Evolutionary conservation across 2,797 vertebrate genomes (phyloP), one percentile per base, ranked within the genome.

Genomic region (Coccyzus lansbergi): DNA sequence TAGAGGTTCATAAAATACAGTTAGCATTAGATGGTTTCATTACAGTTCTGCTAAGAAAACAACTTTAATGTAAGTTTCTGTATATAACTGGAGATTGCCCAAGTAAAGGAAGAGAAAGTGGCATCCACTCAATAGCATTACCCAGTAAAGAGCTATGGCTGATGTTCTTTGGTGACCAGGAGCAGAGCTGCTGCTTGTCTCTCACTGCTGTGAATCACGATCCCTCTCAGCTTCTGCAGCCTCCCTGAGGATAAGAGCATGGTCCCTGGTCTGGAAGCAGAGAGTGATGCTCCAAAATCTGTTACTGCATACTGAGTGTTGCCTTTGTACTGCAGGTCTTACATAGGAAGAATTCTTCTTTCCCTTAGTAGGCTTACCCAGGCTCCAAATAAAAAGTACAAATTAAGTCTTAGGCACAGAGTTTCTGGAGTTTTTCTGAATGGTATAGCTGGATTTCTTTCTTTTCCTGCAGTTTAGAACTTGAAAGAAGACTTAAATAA

Each of bases 371-470:
- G 46, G 21, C 58, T 67, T 82, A 29, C 58, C 8, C 58, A 68
- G 53, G 28, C n/a, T 87, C 24, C 51, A 71, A 33, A 40, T 51
- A 46, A 78, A 76, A 82, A 42, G 36, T 6, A 40, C n/a, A 49
- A 38, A 70, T 55, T 44, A 51, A 58, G 12, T 79, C 22, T 55
- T 71, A 38, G 22, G 29, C 25, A 51, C 55, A 29, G 44, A 20
- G 8, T 38, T 94, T 91, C 56, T 78, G 70, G 29, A 49, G 44
- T 85, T 62, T 90, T 93, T 89, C 46, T 44, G 20, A 59, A 26
- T 62, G 60, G 8, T 52, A 7, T 36, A 74, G 26, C 34, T 63
- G n/a, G 14, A 31, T 89, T 81, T 74, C 60, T 71, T 72, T 64
- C 38, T 38, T 38, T 38, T 38, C 38, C 38, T 38, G 38, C 49